Percentiles rank a stretch among this genome's conserved stretches.
Conservation (phyloP, 2,797 vertebrate species). For the Nannoperca obscura region DNA sequence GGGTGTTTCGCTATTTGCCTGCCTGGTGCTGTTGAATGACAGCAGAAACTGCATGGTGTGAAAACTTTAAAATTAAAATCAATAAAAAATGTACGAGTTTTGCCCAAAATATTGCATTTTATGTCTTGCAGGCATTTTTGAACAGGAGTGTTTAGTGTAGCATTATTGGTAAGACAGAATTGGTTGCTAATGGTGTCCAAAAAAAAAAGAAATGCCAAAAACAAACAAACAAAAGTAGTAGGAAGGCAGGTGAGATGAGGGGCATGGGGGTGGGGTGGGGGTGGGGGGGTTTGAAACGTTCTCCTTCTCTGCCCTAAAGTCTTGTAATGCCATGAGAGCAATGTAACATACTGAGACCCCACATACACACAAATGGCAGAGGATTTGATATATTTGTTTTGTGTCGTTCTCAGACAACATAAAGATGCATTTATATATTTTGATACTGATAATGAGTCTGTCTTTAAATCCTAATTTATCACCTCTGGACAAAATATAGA, state of each 20-base stretch:
- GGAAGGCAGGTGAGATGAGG: conserved; percentile 34
- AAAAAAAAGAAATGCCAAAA: neutral
- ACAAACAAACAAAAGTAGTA: neutral
- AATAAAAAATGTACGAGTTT: neutral
- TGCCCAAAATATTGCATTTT: conserved; percentile 24
- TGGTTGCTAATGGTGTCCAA: neutral
- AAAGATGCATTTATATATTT: conserved; percentile 80
- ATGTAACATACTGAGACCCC: conserved; percentile 36
- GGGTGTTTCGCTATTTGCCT: conserved; percentile 14
- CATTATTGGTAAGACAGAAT: conserved; percentile 13
- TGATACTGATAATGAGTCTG: conserved; percentile 76
- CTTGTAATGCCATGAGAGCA: conserved; percentile 35
- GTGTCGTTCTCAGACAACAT: conserved; percentile 76
- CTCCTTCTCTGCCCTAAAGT: conserved; percentile 36
- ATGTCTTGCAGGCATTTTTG: conserved; percentile 24
- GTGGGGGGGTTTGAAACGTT: conserved; percentile 12
- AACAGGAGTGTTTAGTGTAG: conserved; percentile 18
- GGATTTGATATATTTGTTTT: conserved; percentile 74
- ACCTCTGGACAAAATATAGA: conserved; percentile 71
- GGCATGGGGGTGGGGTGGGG: conserved; percentile 13
- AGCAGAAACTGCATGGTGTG: conserved; percentile 37
- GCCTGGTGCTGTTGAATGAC: conserved; percentile 8
- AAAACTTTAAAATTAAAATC: conserved; percentile 17
- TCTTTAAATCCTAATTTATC: conserved; percentile 72
- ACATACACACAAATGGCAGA: conserved; percentile 52